phyloP scores from a whole-genome alignment of 2,113 vertebrate species.

The Phylloscopus whistleri region DNA sequence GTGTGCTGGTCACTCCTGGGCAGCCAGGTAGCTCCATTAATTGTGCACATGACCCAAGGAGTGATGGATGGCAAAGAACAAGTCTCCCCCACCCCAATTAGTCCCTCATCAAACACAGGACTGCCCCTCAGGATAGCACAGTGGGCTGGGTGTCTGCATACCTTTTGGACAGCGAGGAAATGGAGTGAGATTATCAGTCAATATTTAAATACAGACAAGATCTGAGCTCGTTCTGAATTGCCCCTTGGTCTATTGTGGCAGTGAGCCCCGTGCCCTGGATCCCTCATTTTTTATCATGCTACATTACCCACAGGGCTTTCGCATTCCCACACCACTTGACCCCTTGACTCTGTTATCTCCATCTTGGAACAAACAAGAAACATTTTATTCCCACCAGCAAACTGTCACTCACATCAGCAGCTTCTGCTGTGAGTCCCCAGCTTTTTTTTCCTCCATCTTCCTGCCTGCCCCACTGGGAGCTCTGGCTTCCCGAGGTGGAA shows the following conservation, averaged over 20 bases:
- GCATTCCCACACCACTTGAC: conserved; percentile 67
- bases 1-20: neutral
- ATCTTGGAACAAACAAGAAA: conserved; percentile 64
- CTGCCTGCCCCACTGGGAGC: neutral
- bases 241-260: conserved; percentile 20
- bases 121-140: neutral
- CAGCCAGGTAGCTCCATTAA: conserved; percentile 6
- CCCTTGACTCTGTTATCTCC: conserved; percentile 69
- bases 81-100: conserved; percentile 5
- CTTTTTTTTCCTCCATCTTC: neutral
- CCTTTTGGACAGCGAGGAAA: conserved; percentile 35
- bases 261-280: neutral
- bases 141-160: neutral
- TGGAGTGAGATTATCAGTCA: conserved; percentile 61
- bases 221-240: conserved; percentile 41
- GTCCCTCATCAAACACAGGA: conserved; percentile 15
- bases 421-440: neutral
- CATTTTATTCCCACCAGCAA: conserved; percentile 66
- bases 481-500: neutral
- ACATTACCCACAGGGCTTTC: conserved; percentile 46
- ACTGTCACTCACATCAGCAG: conserved; percentile 51
- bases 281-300: conserved; percentile 56
- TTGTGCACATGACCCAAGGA: neutral
- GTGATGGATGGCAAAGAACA: conserved; percentile 27
- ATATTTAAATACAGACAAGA: conserved; percentile 68